Base-by-base conservation (phyloP, 2,888 invertebrate species). In the Ligdia adustata region DNA sequence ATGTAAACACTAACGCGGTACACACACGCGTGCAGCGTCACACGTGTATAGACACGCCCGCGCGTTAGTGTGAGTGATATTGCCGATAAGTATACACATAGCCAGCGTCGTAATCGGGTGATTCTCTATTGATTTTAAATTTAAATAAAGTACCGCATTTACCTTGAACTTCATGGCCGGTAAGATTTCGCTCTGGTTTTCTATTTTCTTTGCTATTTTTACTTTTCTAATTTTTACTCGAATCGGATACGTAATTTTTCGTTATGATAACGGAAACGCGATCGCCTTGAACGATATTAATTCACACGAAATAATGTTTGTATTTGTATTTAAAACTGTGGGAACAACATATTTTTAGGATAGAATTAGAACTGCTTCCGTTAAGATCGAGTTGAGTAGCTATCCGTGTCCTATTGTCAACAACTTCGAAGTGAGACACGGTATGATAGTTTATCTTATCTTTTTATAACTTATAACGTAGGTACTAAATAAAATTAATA, bases 151-250 rank as follows among this genome's bases (percentile, higher is more conserved):
- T 66, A 64, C 60, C 55, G 56, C 57, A 62, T 62, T 66, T 62
- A 79, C 84, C 83, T 88, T 86, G 83, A 84, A 82, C 79, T 81
- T 73, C 72, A 88, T 88, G 88, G 81, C 88, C 69, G 88, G 88
- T 89, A 69, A 89, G 88, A n/a, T n/a, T n/a, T n/a, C n/a, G n/a
- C n/a, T n/a, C n/a, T 33, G 26, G 15, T 44, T 57, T 44, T 64
- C 55, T 18, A 20, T 32, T 29, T 22, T 22, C 7, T n/a, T 29
- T n/a, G n/a, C n/a, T n/a, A n/a, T 40, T 24, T 14, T 11, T 28
- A 16, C 40, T 3, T 1, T 29, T 18, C 5, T 37, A n/a, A n/a
- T n/a, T 22, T 14, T 24, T 11, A 18, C 7, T n/a, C 18, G 27
- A 28, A 20, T 26, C 12, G 44, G 38, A 47, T 40, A 29, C 22